A percentile compares a stretch with the other conserved stretches of the same genome.
Conservation (phyloP, 2,797 vertebrate genomes). For the Adrianichthys oophorus region DNA sequence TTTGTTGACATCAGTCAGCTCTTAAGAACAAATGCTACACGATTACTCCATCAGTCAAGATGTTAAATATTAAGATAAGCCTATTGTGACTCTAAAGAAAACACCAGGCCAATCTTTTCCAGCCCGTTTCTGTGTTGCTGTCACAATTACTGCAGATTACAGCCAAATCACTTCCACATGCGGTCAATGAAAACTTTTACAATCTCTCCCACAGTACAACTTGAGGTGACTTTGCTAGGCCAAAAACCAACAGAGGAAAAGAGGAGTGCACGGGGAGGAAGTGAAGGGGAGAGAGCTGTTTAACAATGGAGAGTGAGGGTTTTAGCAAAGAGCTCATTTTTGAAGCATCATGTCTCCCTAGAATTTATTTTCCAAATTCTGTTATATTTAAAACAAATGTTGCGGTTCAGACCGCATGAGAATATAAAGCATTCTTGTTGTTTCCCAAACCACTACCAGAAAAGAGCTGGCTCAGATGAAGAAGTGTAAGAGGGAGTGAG, state of each 20-base stretch:
- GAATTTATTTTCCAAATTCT: constrained; percentile 68
- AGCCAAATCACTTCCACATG: constrained; percentile 97
- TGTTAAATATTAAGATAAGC: constrained; percentile 83
- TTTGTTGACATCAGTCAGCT: constrained; percentile 82
- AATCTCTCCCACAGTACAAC: constrained; percentile 91
- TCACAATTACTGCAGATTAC: constrained; percentile 97
- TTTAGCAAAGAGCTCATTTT: constrained; percentile 59
- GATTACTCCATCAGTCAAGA: constrained; percentile 97
- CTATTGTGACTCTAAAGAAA: constrained; percentile 70
- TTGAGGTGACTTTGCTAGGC: constrained; percentile 96
- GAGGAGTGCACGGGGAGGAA: constrained; percentile 48
- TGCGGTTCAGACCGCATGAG: constrained; percentile 66
- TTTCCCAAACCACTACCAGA: constrained; percentile 74
- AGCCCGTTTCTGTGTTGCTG: constrained; percentile 92
- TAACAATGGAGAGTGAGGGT: constrained; percentile 14
- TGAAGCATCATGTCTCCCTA: constrained; percentile 63
- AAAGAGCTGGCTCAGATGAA: constrained; percentile 67
- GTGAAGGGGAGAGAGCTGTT: constrained; percentile 27
- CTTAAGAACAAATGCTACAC: constrained; percentile 90
- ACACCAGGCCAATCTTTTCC: constrained; percentile 92
- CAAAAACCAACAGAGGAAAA: constrained; percentile 58
- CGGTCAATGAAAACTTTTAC: constrained; percentile 92
- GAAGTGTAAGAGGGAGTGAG: constrained; percentile 63
- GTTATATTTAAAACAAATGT: constrained; percentile 79
- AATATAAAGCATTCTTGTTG: constrained; percentile 76